These are phyloP conservation scores for Tachycineta bicolor DNA, from an alignment of 2,113 vertebrate species.

Conservation along the genomic window DNA sequence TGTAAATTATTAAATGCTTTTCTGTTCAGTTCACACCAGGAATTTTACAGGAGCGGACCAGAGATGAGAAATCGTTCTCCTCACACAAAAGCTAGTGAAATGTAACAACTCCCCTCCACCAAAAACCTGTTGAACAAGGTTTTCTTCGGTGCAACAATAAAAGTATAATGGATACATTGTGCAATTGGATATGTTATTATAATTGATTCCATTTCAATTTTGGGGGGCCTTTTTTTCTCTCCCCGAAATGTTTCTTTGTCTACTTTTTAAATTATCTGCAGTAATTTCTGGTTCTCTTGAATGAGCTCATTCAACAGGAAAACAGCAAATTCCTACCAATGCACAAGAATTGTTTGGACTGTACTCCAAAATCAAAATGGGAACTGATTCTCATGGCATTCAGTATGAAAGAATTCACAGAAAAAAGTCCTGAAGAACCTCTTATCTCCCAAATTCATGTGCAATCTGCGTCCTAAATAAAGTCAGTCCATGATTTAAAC, in stretches of 20 bases:
- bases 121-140: background rate
- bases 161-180: background rate
- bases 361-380: background rate
- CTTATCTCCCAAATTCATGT: background rate
- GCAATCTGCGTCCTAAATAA: background rate
- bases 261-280: background rate
- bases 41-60: background rate
- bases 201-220: background rate
- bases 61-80: background rate
- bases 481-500: background rate
- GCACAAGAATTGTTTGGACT: background rate
- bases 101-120: background rate
- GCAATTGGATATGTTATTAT: background rate
- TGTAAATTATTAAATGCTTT: background rate
- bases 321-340: background rate
- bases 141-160: background rate
- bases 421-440: background rate
- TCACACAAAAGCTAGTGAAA: background rate
- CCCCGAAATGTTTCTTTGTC: background rate
- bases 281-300: background rate
- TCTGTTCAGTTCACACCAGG: background rate
- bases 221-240: background rate
- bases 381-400: background rate
- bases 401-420: background rate
- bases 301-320: background rate